Base-by-base conservation (phyloP, 2,797 vertebrate genomes). In the Dipus sagitta region DNA sequence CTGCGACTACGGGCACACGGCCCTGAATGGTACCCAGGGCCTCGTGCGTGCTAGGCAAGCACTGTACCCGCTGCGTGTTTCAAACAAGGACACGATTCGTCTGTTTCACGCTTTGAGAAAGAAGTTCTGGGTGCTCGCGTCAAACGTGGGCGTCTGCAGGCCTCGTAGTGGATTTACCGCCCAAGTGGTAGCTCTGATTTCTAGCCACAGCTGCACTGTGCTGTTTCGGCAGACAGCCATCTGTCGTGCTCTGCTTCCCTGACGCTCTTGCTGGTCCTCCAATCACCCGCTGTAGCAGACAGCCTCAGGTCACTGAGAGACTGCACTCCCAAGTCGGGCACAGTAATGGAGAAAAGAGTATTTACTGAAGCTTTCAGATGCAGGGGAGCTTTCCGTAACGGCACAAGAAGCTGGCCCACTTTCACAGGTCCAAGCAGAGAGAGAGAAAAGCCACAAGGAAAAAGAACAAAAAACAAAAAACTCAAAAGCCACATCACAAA, bases 121-220 rank as follows among this genome's bases (percentile, higher is more conserved):
- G 88, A 82, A 2, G 14, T 8, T 32, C 67, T 38, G 62, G 12
- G 34, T 38, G 14, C 58, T 67, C 13, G 2, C 7, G 28, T 74
- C n/a, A 62, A 47, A 18, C 2, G 0, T 28, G 70, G 20, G 1
- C 10, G 2, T 6, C 12, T 68, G 28, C n/a, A 23, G 32, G 3
- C 34, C 68, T 18, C 0, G 12, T 1, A 4, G 15, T 30, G 24
- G 32, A 18, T 12, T 24, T 7, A 28, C 60, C 42, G 12, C 0
- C 5, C 14, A 90, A 88, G 32, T 17, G 76, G 81, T 30, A 94
- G 47, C 62, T 30, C 30, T 70, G 8, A 38, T 38, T 67, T 47
- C 21, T 17, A 84, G 95, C 62, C 74, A 32, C 42, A 21, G 11
- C 38, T 15, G 34, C 34, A 7, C 52, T 26, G 58, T 38, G 75